A percentile compares a stretch with the other conserved stretches of the same genome.
Conservation (phyloP, 2,797 vertebrate species). For the Chromis chromis region DNA sequence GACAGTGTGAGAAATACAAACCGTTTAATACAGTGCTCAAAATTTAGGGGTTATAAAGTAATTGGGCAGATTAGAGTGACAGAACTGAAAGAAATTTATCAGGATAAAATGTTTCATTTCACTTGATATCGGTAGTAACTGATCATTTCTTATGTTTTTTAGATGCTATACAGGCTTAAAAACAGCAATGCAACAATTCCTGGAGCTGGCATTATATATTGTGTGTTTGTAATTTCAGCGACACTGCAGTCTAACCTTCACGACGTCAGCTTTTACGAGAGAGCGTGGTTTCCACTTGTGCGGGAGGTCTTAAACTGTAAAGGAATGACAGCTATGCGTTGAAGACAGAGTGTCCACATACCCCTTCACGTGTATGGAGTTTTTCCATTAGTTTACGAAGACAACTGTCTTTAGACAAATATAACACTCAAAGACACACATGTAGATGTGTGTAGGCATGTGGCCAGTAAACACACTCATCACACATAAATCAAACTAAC, state of each 20-base stretch:
- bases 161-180: not conserved
- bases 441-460: conserved; percentile 21
- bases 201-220: not conserved
- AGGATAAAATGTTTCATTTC: no score
- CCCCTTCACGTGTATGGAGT: conserved; percentile 4
- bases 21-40: no score
- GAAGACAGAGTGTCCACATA: conserved; percentile 20
- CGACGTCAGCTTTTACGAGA: not conserved
- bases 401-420: conserved; percentile 47
- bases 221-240: not conserved
- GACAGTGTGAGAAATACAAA: no score
- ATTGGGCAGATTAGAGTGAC: no score
- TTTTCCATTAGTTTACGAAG: conserved; percentile 37
- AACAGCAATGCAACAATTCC: not conserved
- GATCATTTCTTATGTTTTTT: not conserved
- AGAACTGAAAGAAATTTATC: no score
- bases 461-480: conserved; percentile 33
- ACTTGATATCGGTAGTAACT: no score
- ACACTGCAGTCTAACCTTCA: conserved; percentile 34
- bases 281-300: conserved; percentile 26
- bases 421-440: conserved; percentile 35
- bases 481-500: conserved; percentile 32
- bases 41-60: no score
- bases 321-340: conserved; percentile 41
- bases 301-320: conserved; percentile 35